Evolutionary conservation across 1,140 invertebrate genomes (phyloP), one percentile per base, ranked within the genome.

Genomic region (Paraescarpia echinospica): DNA sequence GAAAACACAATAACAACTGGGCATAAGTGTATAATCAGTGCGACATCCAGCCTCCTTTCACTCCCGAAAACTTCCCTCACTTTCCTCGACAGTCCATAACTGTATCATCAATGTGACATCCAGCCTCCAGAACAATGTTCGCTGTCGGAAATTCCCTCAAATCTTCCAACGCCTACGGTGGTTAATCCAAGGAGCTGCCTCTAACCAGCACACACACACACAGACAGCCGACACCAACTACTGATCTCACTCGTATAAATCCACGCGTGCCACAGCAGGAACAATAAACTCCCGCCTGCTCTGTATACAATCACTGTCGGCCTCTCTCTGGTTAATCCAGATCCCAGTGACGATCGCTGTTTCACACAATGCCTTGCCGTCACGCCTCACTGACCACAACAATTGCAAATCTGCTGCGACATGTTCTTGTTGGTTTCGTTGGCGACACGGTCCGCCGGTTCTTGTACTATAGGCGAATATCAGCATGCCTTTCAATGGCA

Each of bases 371-470:
- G 27, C 12, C 59, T 12, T 27, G 22, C 2, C 59, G 59, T 77
- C 27, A 77, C 4, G 59, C 59, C 22, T 77, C 59, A 77, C 59
- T 4, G 59, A 77, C 59, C 59, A 27, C 18, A 77, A 77, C 59
- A 77, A 77, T 77, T 77, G 59, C 59, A 77, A 77, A 77, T 77
- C 59, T 77, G 59, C 59, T 31, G 27, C 18, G 59, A 77, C 59
- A 77, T 77, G 59, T 77, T 77, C 59, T 77, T 77, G 59, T 77
- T 77, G 59, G 59, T 77, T 77, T 77, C 59, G 59, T 77, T 77
- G 27, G 59, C 59, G 59, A 14, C 59, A 77, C 59, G 59, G 59
- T 77, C 22, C 8, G 22, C 8, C 27, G 59, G 59, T 27, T 77
- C 22, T 27, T 31, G 59, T 77, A 31, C 59, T 77, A 18, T 77